Evolutionary conservation across 2,113 vertebrate genomes (phyloP), one percentile per base, ranked within the genome.

Genomic region (Clarias gariepinus): DNA sequence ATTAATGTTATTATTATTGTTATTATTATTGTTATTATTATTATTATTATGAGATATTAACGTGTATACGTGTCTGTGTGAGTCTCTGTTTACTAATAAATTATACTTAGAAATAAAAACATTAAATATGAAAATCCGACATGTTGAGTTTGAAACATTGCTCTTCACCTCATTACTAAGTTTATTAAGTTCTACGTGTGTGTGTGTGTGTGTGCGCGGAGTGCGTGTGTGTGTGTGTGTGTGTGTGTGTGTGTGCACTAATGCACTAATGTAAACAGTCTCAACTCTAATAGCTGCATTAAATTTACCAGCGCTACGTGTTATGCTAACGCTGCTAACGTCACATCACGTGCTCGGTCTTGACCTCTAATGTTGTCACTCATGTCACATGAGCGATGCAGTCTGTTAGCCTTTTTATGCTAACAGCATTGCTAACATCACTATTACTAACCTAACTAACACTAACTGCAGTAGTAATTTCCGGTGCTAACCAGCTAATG

Each of bases 261-360:
- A 58, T 33, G 73, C 73, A 15, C 73, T 85, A 85, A 66, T 85
- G 73, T 85, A 78, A 85, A 85, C 84, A 85, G 74, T 52, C 15
- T 66, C 78, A 78, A 78, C 19, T 82, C 23, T 82, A 82, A 82
- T 64, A 19, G 19, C 60, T 79, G 36, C 16, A 16, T 74, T 57
- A 73, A 47, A 12, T 64, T 25, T 25, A 61, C 33, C 69, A 36
- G 36, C 21, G 33, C 58, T 61, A 77, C 58, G 3, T 36, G 23
- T 58, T 47, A 63, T 10, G 16, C 73, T 85, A 30, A 66, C 52
- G 18, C 47, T 60, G 71, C 83, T 63, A 64, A 63, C 60, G 53
- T n/a, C 68, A 33, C 10, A 15, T 36, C 58, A 41, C 74, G n/a
- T 19, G 23, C 19, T 63, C 21, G 1, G 12, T 36, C 11, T 30